Conservation (phyloP, 2,888 invertebrate species). For the Cylloceria caligata region DNA sequence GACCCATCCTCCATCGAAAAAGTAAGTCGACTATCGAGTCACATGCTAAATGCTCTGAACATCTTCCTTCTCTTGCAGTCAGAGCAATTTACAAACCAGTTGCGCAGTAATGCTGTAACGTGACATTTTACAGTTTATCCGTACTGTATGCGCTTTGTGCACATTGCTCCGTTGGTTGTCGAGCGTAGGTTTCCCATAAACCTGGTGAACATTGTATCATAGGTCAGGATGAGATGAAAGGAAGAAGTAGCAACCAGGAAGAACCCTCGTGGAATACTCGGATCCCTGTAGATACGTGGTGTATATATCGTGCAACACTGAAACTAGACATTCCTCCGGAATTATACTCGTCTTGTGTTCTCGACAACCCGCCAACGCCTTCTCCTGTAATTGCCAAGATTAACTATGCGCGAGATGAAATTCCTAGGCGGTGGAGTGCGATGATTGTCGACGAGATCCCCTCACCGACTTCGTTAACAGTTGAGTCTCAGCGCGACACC, state of each 20-base stretch:
- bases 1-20: neutral
- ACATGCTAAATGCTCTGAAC: neutral
- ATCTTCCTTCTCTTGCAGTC: constrained; percentile 18
- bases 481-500: neutral
- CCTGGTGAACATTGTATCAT: constrained; percentile 49
- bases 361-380: constrained; percentile 12
- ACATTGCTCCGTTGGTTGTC: constrained; percentile 6
- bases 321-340: constrained; percentile 56
- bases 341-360: constrained; percentile 76
- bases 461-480: neutral
- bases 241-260: neutral
- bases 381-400: constrained; percentile 79
- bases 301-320: constrained; percentile 12
- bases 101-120: constrained; percentile 8
- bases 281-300: constrained; percentile 3
- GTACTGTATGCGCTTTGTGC: neutral
- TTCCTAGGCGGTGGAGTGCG: constrained; percentile 75
- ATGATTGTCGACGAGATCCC: constrained; percentile 70
- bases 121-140: constrained; percentile 16
- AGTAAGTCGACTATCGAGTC: constrained; percentile 16
- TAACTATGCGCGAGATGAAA: constrained; percentile 82
- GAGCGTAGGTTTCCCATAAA: constrained; percentile 2
- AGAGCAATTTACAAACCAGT: constrained; percentile 22
- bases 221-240: constrained; percentile 25
- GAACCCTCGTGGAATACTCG: constrained; percentile 31